Base-by-base conservation (phyloP, 92 coral and sea anemone genomes). In the Zoanthus sociatus region DNA sequence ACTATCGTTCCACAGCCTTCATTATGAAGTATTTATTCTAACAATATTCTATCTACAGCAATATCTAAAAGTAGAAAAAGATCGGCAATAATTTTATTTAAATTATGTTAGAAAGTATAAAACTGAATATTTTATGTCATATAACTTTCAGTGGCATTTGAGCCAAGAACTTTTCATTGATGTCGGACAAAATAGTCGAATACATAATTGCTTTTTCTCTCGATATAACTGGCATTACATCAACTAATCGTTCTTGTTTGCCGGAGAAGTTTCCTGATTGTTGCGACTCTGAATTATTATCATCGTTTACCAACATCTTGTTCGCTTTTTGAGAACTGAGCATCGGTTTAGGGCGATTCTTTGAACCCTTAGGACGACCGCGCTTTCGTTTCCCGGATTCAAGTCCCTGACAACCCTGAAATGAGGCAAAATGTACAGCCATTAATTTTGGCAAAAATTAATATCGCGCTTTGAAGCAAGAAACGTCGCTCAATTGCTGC, bases 361-460 rank as follows among this genome's bases (percentile, higher is more conserved):
- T 97, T 37, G 99, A 97, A 44, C 99, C 99, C 70, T 95, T 97
- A 9, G 99, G 99, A 12, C 99, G 94, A 10, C 99, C 99, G 83
- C 98, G 89, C 87, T 93, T 97, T 15, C 95, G 88, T 87, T 95
- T 95, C 10, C 95, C 95, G 45, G 89, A 79, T 73, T 92, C 95
- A 56, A 82, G 83, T 11, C 85, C 88, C 64, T 87, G 93, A 47
- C 79, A 86, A 16, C 86, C 86, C 93, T 90, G 88, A 31, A 7
- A 69, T 0, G 74, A 8, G 46, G 33, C 81, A 51, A 60, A 32
- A 58, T n/a, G n/a, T 14, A 15, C 1, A 2, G 0, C 15, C 64
- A 18, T 58, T 18, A 58, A 4, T 12, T 14, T 61, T 60, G 6
- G 18, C 67, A n/a, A 60, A 20, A 60, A 48, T 5, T 5, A 5